Percentiles rank a stretch among this genome's conserved stretches.
These are phyloP conservation scores for Apotomis turbidana DNA, from an alignment of 2,888 invertebrate genomes.

Conservation along the genomic window DNA sequence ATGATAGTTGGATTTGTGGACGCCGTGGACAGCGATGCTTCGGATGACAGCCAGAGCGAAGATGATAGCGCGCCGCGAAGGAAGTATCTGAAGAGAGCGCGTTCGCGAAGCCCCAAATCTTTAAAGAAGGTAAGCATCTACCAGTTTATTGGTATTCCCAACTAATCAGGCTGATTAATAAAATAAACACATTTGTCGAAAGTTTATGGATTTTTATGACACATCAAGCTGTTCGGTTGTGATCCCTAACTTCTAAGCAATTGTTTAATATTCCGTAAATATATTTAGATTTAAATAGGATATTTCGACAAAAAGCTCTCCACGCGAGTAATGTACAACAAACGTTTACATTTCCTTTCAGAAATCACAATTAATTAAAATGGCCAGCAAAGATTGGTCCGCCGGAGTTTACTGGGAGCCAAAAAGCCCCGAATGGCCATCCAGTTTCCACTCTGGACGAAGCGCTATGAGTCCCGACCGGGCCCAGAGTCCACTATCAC, in stretches of 20 bases:
- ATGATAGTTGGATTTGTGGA: slow-evolving; percentile 78
- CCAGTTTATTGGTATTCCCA: not conserved
- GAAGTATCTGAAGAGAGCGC: slow-evolving; percentile 63
- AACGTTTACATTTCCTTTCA: slow-evolving; percentile 47
- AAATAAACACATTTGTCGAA: too few species aligned
- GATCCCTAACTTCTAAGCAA: too few species aligned
- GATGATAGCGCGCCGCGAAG: slow-evolving; percentile 57
- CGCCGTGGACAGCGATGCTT: slow-evolving; percentile 69
- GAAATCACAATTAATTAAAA: slow-evolving; percentile 68
- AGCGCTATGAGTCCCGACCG: slow-evolving; percentile 66
- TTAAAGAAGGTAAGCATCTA: slow-evolving; percentile 60
- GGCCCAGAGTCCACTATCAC: slow-evolving; percentile 62
- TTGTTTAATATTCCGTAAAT: too few species aligned
- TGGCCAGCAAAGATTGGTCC: slow-evolving; percentile 75
- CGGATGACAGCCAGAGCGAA: slow-evolving; percentile 70
- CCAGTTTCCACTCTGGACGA: slow-evolving; percentile 55
- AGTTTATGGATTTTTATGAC: too few species aligned
- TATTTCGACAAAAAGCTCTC: too few species aligned
- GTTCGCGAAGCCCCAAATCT: slow-evolving; percentile 62
- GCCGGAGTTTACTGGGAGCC: slow-evolving; percentile 76
- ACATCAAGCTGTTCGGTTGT: too few species aligned
- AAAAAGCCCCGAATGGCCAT: slow-evolving; percentile 72
- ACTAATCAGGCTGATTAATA: not conserved
- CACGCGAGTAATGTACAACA: too few species aligned
- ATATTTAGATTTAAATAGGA: too few species aligned